Base-by-base conservation (phyloP, 2,113 vertebrate genomes). In the Dipodomys merriami region DNA sequence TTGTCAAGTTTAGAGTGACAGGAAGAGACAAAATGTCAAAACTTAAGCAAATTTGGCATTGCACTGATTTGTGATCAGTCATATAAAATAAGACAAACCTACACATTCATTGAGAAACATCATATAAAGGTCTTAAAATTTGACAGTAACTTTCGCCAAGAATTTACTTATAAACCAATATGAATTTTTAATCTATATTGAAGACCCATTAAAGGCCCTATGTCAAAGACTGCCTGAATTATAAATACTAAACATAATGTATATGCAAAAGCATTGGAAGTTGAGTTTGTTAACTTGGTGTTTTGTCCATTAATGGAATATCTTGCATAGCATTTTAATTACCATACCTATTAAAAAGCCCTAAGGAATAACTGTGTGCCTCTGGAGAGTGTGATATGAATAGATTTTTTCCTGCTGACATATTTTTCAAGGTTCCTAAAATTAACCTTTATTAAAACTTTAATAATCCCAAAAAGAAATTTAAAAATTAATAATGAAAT, bases 381-480 rank as follows among this genome's bases (percentile, higher is more conserved):
- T 69, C 73, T 65, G 27, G 27, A 15, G 10, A 86, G 67, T 69
- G 20, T 68, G 6, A 72, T 80, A 39, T 39, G 2, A 80, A 57
- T 83, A 68, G 62, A 8, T 39, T 94, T 87, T 39, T 95, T 44
- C 82, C 60, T 91, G 3, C 12, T 83, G 3, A 79, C n/a, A 57
- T 76, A 72, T 12, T 92, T 82, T 94, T 88, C 20, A 93, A 1
- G 27, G 30, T 9, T 78, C 35, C 13, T 69, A n/a, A 85, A 77
- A 88, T 77, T 33, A 85, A 85, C 35, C 49, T 94, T 78, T 71
- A 78, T 93, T 94, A 49, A 12, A 11, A 69, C n/a, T 82, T 87
- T 88, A 30, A 74, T 83, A 83, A 83, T 83, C 83, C 92, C 81
- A 83, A 94, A 25, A 93, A 87, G 15, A 90, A 39, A 11, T 89